These are phyloP conservation scores for Odontocerum albicorne DNA, from an alignment of 2,888 invertebrate species.

Conservation along the genomic window DNA sequence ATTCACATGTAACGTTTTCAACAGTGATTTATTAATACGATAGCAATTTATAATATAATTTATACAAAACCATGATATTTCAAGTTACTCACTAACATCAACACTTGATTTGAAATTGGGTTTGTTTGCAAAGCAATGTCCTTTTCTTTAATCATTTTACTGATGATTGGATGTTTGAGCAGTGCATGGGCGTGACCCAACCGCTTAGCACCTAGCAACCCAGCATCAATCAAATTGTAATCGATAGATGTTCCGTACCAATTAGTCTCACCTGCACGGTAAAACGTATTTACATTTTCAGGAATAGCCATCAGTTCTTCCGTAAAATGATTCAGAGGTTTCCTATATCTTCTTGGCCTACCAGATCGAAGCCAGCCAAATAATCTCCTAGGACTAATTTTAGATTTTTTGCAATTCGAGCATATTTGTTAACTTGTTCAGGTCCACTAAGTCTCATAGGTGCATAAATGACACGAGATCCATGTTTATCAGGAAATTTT, in stretches of 20 bases:
- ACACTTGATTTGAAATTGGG: conserved; percentile 77
- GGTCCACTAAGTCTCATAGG: conserved; percentile 55
- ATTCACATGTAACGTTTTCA: too few relatives aligned
- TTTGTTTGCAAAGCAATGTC: conserved; percentile 74
- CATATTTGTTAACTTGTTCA: conserved; percentile 48
- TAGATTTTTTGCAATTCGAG: conserved; percentile 46
- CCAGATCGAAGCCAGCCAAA: conserved; percentile 78
- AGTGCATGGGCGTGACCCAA: conserved; percentile 80
- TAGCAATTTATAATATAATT: too few relatives aligned
- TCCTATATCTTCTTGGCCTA: conserved; percentile 77
- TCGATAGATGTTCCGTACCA: conserved; percentile 70
- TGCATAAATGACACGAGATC: conserved; percentile 71
- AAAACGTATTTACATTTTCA: conserved; percentile 64
- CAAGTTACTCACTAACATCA: conserved; percentile 68
- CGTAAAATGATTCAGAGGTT: conserved; percentile 62
- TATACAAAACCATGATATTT: too few relatives aligned
- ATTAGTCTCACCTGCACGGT: conserved; percentile 82
- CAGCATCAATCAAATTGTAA: conserved; percentile 76
- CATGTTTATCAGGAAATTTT: conserved; percentile 66
- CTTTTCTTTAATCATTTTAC: conserved; percentile 57
- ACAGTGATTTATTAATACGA: too few relatives aligned
- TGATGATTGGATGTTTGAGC: conserved; percentile 69
- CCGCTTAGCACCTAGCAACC: conserved; percentile 67
- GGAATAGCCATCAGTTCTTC: conserved; percentile 55
- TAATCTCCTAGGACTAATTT: conserved; percentile 62